Evolutionary conservation across 2,797 vertebrate species (phyloP).

Genomic region (Dallia pectoralis): DNA sequence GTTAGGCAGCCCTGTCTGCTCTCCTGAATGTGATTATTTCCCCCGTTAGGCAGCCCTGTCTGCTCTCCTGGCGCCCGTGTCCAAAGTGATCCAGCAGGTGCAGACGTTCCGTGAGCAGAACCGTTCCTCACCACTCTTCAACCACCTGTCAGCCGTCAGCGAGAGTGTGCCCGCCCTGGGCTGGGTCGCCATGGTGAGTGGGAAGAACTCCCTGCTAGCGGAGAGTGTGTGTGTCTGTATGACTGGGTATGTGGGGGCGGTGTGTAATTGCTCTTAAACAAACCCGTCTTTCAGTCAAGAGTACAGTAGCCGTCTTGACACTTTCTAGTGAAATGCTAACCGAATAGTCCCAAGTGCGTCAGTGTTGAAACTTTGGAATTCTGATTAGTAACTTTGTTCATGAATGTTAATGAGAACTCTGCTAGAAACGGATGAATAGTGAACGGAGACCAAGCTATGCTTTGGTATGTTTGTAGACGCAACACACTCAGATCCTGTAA

Average conservation of each 20-base stretch:
- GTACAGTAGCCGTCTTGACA: slow-evolving; percentile 8
- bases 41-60: slow-evolving; percentile 72
- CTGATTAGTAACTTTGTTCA: neutral
- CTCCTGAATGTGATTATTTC: slow-evolving; percentile 44
- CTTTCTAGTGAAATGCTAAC: slow-evolving; percentile 21
- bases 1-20: slow-evolving; percentile 72
- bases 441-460: neutral
- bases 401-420: neutral
- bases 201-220: neutral
- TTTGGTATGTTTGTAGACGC: neutral
- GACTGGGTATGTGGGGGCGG: slow-evolving; percentile 9
- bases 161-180: slow-evolving; percentile 93
- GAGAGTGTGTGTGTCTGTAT: slow-evolving; percentile 11
- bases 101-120: slow-evolving; percentile 89
- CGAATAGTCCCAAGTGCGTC: neutral
- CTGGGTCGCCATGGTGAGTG: slow-evolving; percentile 91
- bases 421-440: neutral
- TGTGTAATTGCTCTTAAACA: slow-evolving; percentile 23
- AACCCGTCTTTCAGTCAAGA: slow-evolving; percentile 38
- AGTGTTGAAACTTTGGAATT: neutral
- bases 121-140: slow-evolving; percentile 86
- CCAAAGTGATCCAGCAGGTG: slow-evolving; percentile 82
- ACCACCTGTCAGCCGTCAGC: slow-evolving; percentile 92
- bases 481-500: neutral
- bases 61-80: slow-evolving; percentile 82